These are phyloP conservation scores for Pteropus rufus DNA, from an alignment of 2,797 vertebrate genomes.

Conservation along the genomic window DNA sequence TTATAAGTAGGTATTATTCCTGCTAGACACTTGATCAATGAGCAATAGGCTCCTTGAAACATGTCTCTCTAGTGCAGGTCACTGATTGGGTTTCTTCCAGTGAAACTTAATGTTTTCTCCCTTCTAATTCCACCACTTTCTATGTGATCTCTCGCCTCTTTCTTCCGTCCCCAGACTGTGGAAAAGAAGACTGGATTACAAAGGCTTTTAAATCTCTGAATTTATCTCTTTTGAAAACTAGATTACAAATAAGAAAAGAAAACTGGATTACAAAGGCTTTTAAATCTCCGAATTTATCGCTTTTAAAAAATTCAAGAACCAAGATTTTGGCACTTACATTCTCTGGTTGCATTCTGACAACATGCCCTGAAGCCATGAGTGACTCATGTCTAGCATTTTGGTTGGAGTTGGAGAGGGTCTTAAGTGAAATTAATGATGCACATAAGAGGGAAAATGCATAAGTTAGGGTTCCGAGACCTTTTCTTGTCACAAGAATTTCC, in stretches of 20 bases:
- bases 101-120: too few species aligned
- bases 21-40: not conserved
- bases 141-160: too few species aligned
- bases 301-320: constrained; percentile 47
- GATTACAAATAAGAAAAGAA: not conserved
- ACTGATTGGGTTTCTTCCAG: not conserved
- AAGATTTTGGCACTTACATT: constrained; percentile 53
- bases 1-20: not conserved
- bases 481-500: not conserved
- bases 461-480: not conserved
- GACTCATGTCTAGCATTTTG: constrained; percentile 58
- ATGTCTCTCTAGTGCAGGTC: not conserved
- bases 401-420: not conserved
- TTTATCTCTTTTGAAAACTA: constrained; percentile 22
- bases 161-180: too few species aligned
- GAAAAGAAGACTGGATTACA: constrained; percentile 59
- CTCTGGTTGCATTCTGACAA: constrained; percentile 42
- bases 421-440: not conserved
- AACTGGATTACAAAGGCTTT: constrained; percentile 62
- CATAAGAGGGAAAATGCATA: not conserved
- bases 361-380: constrained; percentile 26
- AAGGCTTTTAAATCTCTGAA: constrained; percentile 34
- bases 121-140: too few species aligned
- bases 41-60: not conserved
- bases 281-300: constrained; percentile 17